Base-by-base conservation (phyloP, 2,888 invertebrate genomes). In the Chrysomela aeneicollis region DNA sequence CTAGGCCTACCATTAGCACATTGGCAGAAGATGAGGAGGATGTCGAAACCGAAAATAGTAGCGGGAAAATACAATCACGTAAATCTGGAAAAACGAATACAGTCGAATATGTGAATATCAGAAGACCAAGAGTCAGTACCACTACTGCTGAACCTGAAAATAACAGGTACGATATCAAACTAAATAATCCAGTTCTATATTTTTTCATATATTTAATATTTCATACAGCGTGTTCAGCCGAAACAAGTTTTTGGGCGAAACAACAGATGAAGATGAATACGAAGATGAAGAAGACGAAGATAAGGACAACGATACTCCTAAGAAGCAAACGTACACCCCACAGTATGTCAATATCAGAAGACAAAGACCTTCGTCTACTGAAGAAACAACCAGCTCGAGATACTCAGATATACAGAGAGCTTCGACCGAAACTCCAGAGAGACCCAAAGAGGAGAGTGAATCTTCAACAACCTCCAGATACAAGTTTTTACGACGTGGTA, bases 261-360 rank as follows among this genome's bases (percentile, higher is more conserved):
- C 57, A 5, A 26, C 26, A 26, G 64, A 71, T 15, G 76, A 72
- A 75, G 19, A n/a, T 37, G 72, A 73, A 37, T 70, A 73, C 5
- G 68, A 73, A 5, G 72, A 73, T 52, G 66, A 68, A 17, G 68
- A 69, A 5, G 68, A 65, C 17, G 59, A 61, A 5, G 67, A 67
- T 3, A 61, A 55, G 0, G 63, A 65, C 17, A 51, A 22, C 8
- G 63, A 63, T 22, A 37, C 22, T 9, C 58, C 54, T 8, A 61
- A 52, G 9, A 73, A 67, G 51, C 66, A 62, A 54, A 59, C 68
- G 50, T 66, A 55, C 54, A 66, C 15, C 74, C 86, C 75, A 58
- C 88, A 92, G 69, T 93, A 93, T 73, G 90, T 91, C 0, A 92
- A 90, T 59, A 91, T 92, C 26, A 83, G 90, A 52, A 85, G 93